Conservation (phyloP, 1,140 invertebrate genomes). For the Nasonia longicornis region DNA sequence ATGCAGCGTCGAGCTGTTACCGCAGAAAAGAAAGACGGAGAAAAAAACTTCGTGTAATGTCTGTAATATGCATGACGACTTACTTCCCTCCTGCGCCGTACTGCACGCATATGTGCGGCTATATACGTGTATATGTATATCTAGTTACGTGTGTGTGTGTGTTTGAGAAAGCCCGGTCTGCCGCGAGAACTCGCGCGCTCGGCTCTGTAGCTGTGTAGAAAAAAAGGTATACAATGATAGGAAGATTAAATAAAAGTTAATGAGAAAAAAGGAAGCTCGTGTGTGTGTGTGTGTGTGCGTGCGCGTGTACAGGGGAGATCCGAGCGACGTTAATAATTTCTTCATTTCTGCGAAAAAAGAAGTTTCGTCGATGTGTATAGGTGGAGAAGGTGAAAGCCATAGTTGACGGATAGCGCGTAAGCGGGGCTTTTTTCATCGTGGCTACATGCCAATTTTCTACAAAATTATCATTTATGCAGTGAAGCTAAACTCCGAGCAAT, state of each 20-base stretch:
- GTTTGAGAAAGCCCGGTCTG: background rate
- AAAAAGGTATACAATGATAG: slow-evolving; percentile 32
- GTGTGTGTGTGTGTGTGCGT: too few relatives aligned
- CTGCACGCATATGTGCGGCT: background rate
- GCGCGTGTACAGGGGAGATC: background rate
- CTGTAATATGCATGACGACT: slow-evolving; percentile 46
- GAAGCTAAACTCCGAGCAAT: too few relatives aligned
- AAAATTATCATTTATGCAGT: slow-evolving; percentile 31
- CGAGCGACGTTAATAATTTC: slow-evolving; percentile 35
- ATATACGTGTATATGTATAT: background rate
- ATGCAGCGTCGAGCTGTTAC: slow-evolving; percentile 9
- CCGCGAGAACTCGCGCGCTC: background rate
- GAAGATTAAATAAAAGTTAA: slow-evolving; percentile 40
- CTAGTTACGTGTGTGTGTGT: too few relatives aligned
- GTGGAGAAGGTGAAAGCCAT: background rate
- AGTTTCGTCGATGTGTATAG: background rate
- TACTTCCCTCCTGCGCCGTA: slow-evolving; percentile 31
- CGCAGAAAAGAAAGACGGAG: slow-evolving; percentile 23
- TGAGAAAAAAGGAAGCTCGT: background rate
- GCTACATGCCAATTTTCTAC: slow-evolving; percentile 33
- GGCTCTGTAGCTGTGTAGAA: background rate
- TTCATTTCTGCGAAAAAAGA: slow-evolving; percentile 36
- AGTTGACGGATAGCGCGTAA: background rate
- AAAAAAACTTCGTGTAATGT: slow-evolving; percentile 36
- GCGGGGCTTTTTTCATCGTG: slow-evolving; percentile 7